These are phyloP conservation scores for Microctenopoma lineatum DNA, from an alignment of 2,797 vertebrate genomes.

Conservation along the genomic window DNA sequence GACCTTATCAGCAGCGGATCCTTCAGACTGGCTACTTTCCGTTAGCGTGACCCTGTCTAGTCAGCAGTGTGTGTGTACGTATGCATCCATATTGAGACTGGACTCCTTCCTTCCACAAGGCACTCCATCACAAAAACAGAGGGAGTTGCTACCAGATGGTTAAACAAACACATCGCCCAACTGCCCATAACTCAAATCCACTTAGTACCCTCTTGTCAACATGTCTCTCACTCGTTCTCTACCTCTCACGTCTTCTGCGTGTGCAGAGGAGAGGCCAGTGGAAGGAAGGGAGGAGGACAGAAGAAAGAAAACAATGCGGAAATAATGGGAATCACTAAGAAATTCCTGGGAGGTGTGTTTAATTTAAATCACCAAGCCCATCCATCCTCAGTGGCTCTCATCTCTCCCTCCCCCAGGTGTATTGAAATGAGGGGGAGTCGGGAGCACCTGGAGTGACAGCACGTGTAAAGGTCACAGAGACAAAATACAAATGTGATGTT, in stretches of 20 bases:
- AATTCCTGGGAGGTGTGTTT: conserved; percentile 79
- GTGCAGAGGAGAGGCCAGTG: conserved; percentile 36
- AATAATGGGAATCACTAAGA: conserved; percentile 73
- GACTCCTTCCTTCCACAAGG: conserved; percentile 81
- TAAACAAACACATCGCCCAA: conserved; percentile 89
- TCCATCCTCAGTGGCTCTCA: conserved; percentile 76
- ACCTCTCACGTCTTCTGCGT: conserved; percentile 57
- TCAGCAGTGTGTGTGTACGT: conserved; percentile 33
- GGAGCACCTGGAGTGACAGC: conserved; percentile 64
- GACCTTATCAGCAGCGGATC: conserved; percentile 47
- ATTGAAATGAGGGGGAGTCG: conserved; percentile 59
- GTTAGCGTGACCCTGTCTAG: conserved; percentile 52
- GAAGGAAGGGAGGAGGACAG: conserved; percentile 35
- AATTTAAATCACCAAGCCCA: conserved; percentile 83
- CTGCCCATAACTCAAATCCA: conserved; percentile 90
- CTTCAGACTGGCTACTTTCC: conserved; percentile 29
- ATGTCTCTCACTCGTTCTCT: conserved; percentile 76
- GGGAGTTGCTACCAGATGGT: conserved; percentile 88
- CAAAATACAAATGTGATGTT: conserved; percentile 67
- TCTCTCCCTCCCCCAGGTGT: conserved; percentile 53
- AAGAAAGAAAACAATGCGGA: conserved; percentile 50
- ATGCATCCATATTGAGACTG: conserved; percentile 69
- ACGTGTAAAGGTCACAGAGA: conserved; percentile 68
- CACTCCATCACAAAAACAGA: conserved; percentile 82
- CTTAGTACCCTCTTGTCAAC: conserved; percentile 86